Evolutionary conservation across 1,140 invertebrate species (phyloP).

Genomic region (Euwallacea fornicatus): DNA sequence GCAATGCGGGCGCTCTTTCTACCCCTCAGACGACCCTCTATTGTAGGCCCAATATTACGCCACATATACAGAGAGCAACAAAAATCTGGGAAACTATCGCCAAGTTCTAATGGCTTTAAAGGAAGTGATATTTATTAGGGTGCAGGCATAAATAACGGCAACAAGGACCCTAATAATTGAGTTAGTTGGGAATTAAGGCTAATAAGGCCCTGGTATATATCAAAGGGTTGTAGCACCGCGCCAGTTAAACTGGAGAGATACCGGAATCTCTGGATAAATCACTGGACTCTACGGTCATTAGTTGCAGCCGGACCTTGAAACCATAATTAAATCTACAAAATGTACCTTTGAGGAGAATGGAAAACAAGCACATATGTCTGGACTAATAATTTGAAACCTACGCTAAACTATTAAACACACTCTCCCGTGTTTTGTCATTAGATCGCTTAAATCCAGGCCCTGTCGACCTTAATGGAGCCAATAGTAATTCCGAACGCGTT

Average conservation of each 20-base stretch:
- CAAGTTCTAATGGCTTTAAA: background rate
- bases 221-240: slow-evolving; percentile 45
- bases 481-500: slow-evolving; percentile 50
- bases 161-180: slow-evolving; percentile 10
- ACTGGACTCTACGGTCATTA: slow-evolving; percentile 53
- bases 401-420: background rate
- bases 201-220: slow-evolving; percentile 51
- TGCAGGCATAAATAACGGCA: background rate
- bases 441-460: slow-evolving; percentile 44
- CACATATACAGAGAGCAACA: background rate
- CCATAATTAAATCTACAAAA: too few relatives aligned
- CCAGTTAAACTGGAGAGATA: slow-evolving; percentile 47
- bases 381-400: background rate
- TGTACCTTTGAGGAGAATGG: too few relatives aligned
- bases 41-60: background rate
- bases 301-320: slow-evolving; percentile 46
- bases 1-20: slow-evolving; percentile 44
- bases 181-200: slow-evolving; percentile 29
- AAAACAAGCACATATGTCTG: too few relatives aligned
- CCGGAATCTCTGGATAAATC: slow-evolving; percentile 52
- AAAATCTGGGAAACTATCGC: background rate
- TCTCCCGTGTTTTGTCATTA: slow-evolving; percentile 13
- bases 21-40: background rate
- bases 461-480: slow-evolving; percentile 51
- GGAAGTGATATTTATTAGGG: background rate